Conservation (phyloP, 2,888 invertebrate species). For the Isoperla grammatica region DNA sequence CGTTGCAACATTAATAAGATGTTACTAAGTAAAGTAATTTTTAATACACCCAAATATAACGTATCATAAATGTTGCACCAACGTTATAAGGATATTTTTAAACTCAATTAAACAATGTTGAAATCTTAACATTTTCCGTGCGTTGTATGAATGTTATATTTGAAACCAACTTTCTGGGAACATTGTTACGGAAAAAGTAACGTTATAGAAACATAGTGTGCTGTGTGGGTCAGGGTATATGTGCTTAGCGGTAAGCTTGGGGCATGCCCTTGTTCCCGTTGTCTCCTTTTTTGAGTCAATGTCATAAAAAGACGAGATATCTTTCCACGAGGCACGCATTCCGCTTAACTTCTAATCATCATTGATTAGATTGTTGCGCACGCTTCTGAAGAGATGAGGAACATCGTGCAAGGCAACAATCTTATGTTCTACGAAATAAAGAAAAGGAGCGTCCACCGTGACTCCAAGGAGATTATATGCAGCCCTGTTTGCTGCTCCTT, state of each 20-base stretch:
- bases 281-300: conserved; percentile 26
- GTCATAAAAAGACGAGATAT: conserved; percentile 28
- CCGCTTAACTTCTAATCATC: conserved; percentile 25
- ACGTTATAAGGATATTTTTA: no score
- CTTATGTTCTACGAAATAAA: conserved; percentile 24
- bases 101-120: no score
- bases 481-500: conserved; percentile 29
- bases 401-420: conserved; percentile 32
- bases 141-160: no score
- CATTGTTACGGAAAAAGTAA: no score
- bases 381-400: conserved; percentile 31
- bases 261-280: conserved; percentile 26
- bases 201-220: no score
- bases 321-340: conserved; percentile 26
- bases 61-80: no score
- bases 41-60: no score
- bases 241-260: conserved; percentile 33
- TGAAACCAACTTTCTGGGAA: no score
- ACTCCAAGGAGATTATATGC: conserved; percentile 30
- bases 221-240: conserved; percentile 25
- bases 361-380: conserved; percentile 30
- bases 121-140: no score
- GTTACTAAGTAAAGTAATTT: no score
- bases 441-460: conserved; percentile 28
- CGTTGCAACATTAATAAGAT: no score